Base-by-base conservation (phyloP, 2,888 invertebrate species). In the Sacculina carcini region DNA sequence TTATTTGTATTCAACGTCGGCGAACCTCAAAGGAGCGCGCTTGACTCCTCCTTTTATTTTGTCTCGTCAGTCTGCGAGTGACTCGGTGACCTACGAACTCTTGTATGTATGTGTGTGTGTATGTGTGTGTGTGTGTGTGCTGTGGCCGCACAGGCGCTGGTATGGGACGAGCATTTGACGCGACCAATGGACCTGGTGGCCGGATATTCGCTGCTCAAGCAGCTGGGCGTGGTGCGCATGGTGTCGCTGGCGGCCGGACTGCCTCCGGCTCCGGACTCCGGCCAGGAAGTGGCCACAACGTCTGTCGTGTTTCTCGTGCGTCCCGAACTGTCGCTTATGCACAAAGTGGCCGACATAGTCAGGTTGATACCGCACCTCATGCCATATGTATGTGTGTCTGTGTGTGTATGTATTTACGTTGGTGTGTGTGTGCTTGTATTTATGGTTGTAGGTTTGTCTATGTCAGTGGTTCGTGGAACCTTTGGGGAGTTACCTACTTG, bases 251-350 rank as follows among this genome's bases (percentile, higher is more conserved):
- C 73, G 34, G 69, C 74, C 0, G 78, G 78, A 9, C 73, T 74
- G 51, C 66, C 82, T 7, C 77, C 80, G 0, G 71, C 73, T 32
- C 72, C 39, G 16, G 76, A 79, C 56, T 79, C 80, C 1, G 77
- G 77, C 58, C 84, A 87, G 63, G n/a, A n/a, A n/a, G n/a, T n/a
- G n/a, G n/a, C n/a, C n/a, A n/a, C n/a, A n/a, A n/a, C n/a, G n/a
- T n/a, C n/a, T n/a, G 74, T 92, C 16, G 79, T 94, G 57, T 94
- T 89, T 62, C 81, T 94, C 53, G 74, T 83, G 2, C 71, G 89
- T 52, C 83, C 92, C 0, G 76, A 79, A 57, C 67, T 86, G 7
- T 67, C 72, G 46, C 69, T 86, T 1, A 90, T 94, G 83, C 82
- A 89, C 58, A 68, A 77, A 50, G 74, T 87, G 50, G 81, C 83